Conservation (phyloP, 2,888 invertebrate genomes). For the Dysmachus trigonus region DNA sequence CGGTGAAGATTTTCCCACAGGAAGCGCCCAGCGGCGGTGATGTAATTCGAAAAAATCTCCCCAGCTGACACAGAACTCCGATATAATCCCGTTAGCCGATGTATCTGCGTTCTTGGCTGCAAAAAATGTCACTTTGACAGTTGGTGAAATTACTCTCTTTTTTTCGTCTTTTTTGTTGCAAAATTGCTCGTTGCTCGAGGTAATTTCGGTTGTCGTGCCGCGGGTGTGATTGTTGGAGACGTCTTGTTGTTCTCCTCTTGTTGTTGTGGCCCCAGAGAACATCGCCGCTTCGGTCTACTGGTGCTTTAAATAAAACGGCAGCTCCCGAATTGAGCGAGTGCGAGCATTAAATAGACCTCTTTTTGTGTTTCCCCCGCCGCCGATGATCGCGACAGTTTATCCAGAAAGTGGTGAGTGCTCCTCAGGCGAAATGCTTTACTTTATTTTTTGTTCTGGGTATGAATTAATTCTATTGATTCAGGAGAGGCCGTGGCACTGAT, state of each 20-base stretch:
- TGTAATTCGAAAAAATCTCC: neutral
- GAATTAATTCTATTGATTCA: neutral
- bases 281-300: neutral
- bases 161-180: neutral
- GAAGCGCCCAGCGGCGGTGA: neutral
- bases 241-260: neutral
- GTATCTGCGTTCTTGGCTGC: neutral
- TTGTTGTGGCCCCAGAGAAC: neutral
- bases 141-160: neutral
- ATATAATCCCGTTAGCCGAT: neutral
- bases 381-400: neutral
- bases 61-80: neutral
- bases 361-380: neutral
- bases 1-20: neutral
- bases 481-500: neutral
- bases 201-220: neutral
- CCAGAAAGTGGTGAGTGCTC: neutral
- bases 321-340: neutral
- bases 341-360: neutral
- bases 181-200: neutral
- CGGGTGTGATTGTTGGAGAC: neutral
- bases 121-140: neutral
- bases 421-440: neutral
- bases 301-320: neutral
- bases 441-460: neutral